Percentiles rank a stretch among this genome's conserved stretches.
phyloP scores from a whole-genome alignment of 2,113 vertebrate genomes.

The Psittacula cyanocephala region DNA sequence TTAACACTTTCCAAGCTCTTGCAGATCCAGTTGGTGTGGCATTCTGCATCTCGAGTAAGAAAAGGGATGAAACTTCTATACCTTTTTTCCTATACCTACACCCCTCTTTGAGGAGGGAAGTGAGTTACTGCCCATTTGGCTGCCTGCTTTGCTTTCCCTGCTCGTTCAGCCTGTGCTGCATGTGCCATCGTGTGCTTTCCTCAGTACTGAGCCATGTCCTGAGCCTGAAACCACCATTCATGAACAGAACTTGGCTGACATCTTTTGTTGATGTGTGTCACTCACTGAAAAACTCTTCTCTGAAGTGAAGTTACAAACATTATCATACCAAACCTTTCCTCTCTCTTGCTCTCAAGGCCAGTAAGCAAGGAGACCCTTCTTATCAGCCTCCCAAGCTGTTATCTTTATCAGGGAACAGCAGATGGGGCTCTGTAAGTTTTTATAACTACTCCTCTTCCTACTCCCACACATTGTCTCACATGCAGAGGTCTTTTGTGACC shows the following conservation, averaged over 20 bases:
- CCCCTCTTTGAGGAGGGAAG: background rate
- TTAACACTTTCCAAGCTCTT: background rate
- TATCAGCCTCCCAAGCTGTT: background rate
- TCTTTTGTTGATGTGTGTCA: rapidly evolving
- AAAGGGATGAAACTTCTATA: background rate
- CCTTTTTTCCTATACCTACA: background rate
- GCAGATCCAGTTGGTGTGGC: background rate
- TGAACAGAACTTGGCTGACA: background rate
- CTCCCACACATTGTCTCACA: background rate
- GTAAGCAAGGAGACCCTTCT: background rate
- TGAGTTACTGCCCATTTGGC: background rate
- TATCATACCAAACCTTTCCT: background rate
- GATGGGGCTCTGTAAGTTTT: slow-evolving; percentile 3
- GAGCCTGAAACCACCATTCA: background rate
- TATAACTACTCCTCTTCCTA: background rate
- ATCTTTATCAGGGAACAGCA: slow-evolving; percentile 3
- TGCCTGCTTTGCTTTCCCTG: background rate
- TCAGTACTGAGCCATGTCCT: background rate
- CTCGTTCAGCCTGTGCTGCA: background rate
- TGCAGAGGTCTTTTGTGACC: background rate
- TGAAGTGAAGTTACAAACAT: background rate
- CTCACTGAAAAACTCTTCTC: background rate
- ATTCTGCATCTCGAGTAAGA: background rate
- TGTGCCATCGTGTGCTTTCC: background rate
- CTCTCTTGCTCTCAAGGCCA: background rate